Evolutionary conservation across 2,797 vertebrate species (phyloP).

Genomic region (Thripadectes ignobilis): DNA sequence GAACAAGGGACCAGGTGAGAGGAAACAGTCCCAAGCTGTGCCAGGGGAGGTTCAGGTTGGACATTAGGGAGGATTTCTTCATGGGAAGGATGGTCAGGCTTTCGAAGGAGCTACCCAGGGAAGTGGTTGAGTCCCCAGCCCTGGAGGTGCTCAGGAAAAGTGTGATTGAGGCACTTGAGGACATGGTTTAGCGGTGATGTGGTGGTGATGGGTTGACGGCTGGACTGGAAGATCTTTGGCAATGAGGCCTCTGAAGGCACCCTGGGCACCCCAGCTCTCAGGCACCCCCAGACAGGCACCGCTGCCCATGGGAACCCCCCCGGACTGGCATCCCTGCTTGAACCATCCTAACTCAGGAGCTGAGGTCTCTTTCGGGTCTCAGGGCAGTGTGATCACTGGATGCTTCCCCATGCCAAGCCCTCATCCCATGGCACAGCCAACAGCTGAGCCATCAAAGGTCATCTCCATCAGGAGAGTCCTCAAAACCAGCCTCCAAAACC

Average conservation of each 20-base stretch:
- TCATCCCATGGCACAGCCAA: background rate
- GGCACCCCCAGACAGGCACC: background rate
- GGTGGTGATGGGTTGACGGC: background rate
- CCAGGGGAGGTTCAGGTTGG: background rate
- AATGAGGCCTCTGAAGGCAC: background rate
- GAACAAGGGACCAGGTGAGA: background rate
- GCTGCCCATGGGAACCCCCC: fast-evolving
- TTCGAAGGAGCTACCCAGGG: background rate
- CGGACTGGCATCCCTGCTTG: fast-evolving
- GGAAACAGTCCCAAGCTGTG: background rate
- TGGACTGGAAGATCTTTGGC: background rate
- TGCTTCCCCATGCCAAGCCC: fast-evolving
- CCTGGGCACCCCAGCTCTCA: background rate
- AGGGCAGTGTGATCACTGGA: fast-evolving
- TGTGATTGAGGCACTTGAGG: background rate
- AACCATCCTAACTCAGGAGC: background rate
- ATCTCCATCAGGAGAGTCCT: background rate
- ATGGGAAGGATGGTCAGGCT: background rate
- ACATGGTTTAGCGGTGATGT: background rate
- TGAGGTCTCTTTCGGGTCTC: background rate
- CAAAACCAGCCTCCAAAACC: background rate
- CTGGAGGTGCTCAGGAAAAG: background rate
- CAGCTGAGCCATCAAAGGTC: background rate
- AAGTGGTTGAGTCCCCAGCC: no score
- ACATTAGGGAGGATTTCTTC: background rate